Evolutionary conservation across 2,797 vertebrate species (phyloP), one percentile per base, ranked within the genome.

Genomic region (Tiaroga cobitis): DNA sequence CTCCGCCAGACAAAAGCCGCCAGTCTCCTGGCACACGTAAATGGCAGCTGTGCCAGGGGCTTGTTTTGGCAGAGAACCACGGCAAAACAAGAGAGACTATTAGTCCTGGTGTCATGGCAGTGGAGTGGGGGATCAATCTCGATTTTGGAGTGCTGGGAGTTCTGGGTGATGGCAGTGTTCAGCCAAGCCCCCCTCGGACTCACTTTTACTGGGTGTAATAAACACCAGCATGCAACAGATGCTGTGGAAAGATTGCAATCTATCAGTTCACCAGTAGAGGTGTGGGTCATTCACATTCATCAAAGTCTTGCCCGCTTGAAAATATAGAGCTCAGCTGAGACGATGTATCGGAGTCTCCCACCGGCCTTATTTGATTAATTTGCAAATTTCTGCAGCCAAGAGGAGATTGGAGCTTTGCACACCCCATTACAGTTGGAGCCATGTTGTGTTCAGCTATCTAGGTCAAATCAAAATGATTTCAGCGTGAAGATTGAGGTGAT

Each of bases 201-300:
- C n/a, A 63, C 41, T 34, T 74, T 82, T 85, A 85, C 77, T 19
- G 74, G 19, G 19, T 85, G 87, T 89, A 91, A 93, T 92, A 93
- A 93, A 93, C 93, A 93, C 91, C 92, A 93, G 89, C 80, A 83
- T 89, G 90, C 88, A 93, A 90, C 93, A 94, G 94, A 95, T 94
- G 93, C 92, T 94, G 88, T 68, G 82, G 91, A 88, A 91, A 93
- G 89, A 91, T 85, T 85, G 88, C 90, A 90, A 93, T 95, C 90
- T 92, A 93, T 93, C 83, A 89, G 68, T 43, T 83, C 72, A 89
- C 90, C 91, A 88, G 77, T 85, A 90, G 90, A 85, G 77, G 51
- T 63, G 10, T 24, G 29, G 54, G 21, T 32, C 78, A 49, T 72
- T 59, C 76, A 81, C 49, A 54, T 85, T 85, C 13, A 5, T 83